Percentiles rank a stretch among this genome's conserved stretches.
Evolutionary conservation across 2,797 vertebrate genomes (phyloP).

Genomic region (Falco berigora): DNA sequence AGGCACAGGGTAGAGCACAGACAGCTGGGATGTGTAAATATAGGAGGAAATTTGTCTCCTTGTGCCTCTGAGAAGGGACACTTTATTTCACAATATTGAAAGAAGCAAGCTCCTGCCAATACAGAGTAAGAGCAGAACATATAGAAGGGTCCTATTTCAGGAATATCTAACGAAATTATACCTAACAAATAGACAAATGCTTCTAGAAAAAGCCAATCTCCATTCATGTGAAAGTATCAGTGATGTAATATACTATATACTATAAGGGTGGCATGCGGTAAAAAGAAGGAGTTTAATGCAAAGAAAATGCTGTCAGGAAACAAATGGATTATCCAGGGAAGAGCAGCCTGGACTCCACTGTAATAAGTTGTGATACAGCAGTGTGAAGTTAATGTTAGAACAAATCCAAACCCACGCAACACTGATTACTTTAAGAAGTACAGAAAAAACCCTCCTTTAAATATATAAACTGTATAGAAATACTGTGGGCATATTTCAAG

Average conservation of each 20-base stretch:
- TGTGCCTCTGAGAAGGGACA: not conserved
- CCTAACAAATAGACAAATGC: not conserved
- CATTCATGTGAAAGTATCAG: not conserved
- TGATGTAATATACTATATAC: not conserved
- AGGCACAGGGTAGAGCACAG: not conserved
- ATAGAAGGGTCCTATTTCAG: not conserved
- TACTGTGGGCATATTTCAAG: not conserved
- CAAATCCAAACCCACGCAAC: not conserved
- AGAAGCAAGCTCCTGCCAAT: not conserved
- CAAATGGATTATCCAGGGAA: not conserved
- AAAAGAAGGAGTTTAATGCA: not conserved
- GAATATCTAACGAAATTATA: not conserved
- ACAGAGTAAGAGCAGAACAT: not conserved
- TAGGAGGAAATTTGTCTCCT: not conserved
- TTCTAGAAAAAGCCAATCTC: not conserved
- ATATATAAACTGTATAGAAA: not conserved
- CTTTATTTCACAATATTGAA: not conserved
- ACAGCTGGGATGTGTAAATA: not conserved
- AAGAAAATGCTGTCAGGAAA: not conserved
- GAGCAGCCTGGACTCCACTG: not conserved
- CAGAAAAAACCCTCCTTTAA: not conserved
- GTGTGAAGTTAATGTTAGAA: not conserved
- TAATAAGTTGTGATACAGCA: not conserved
- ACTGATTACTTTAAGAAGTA: not conserved
- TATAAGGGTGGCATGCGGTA: not conserved